phyloP scores from a whole-genome alignment of 1,140 invertebrate species.

The roundworm (Caenorhabditis elegans) region DNA sequence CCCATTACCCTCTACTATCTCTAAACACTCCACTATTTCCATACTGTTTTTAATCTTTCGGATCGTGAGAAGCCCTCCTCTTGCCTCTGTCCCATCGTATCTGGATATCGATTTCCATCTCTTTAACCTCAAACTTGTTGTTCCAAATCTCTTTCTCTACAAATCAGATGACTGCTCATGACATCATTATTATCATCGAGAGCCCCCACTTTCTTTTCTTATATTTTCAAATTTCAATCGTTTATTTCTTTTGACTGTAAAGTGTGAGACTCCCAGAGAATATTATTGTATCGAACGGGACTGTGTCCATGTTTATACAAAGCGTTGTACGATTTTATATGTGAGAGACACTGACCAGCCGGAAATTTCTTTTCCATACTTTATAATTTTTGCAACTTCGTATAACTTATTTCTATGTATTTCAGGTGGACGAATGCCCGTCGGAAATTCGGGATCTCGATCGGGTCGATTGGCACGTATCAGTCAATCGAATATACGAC shows the following conservation, averaged over 20 bases:
- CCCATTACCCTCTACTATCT: slow-evolving; percentile 9
- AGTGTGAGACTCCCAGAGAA: neutral
- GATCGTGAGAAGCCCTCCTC: slow-evolving; percentile 7
- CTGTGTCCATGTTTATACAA: neutral
- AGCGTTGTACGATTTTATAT: neutral
- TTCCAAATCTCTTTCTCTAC: too few relatives aligned
- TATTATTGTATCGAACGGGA: neutral
- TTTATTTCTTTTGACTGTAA: neutral
- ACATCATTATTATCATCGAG: neutral
- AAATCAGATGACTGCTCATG: slow-evolving; percentile 20
- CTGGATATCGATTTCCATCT: slow-evolving; percentile 28
- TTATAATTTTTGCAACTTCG: neutral
- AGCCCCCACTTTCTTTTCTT: neutral
- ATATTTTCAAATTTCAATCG: neutral
- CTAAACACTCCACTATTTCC: neutral
- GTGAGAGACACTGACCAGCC: neutral
- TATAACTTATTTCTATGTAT: neutral
- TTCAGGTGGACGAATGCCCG: slow-evolving; percentile 39
- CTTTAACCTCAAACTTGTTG: slow-evolving; percentile 3
- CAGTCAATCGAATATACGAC: slow-evolving; percentile 39
- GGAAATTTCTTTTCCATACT: neutral
- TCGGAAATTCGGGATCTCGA: slow-evolving; percentile 34
- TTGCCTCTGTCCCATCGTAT: slow-evolving; percentile 5
- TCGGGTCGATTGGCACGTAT: slow-evolving; percentile 43
- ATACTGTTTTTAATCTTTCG: neutral